These are phyloP conservation scores for Ennomos quercinarius DNA, from an alignment of 2,888 invertebrate genomes.

Conservation along the genomic window DNA sequence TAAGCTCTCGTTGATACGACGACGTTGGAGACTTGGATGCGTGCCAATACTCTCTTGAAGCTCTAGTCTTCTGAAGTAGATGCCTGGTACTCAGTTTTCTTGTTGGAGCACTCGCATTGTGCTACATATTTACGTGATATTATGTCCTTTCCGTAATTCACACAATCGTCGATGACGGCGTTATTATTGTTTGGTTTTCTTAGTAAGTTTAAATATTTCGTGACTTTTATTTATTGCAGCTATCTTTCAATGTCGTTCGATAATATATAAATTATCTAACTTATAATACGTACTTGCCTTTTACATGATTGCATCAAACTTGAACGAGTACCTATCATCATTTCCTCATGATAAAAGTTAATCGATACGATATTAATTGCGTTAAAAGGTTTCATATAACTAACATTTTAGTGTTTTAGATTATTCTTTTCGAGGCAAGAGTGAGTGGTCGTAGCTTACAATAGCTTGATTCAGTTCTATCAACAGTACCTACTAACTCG, in stretches of 20 bases:
- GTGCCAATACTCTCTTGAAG: conserved; percentile 55
- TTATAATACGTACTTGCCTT: conserved; percentile 25
- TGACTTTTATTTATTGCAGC: conserved; percentile 59
- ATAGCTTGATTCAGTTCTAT: no score
- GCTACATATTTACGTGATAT: not conserved
- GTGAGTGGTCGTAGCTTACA: no score
- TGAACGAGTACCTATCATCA: conserved; percentile 29
- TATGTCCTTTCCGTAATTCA: no score
- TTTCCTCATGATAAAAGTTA: conserved; percentile 40
- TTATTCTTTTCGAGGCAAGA: no score
- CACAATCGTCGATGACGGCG: no score
- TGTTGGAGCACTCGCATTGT: not conserved
- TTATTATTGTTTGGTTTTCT: no score
- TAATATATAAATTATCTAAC: conserved; percentile 43
- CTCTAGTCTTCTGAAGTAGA: conserved; percentile 44
- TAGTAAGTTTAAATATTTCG: conserved; percentile 24
- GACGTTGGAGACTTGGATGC: conserved; percentile 51
- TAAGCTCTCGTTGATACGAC: conserved; percentile 47
- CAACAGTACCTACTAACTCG: no score
- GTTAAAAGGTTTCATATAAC: not conserved
- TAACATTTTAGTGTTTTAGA: conserved; percentile 1
- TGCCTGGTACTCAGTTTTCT: conserved; percentile 23
- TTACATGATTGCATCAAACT: conserved; percentile 34
- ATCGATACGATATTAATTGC: conserved; percentile 12
- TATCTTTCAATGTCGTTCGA: conserved; percentile 69